phyloP scores from a whole-genome alignment of 2,888 invertebrate species.

The Stenodema calcarata region DNA sequence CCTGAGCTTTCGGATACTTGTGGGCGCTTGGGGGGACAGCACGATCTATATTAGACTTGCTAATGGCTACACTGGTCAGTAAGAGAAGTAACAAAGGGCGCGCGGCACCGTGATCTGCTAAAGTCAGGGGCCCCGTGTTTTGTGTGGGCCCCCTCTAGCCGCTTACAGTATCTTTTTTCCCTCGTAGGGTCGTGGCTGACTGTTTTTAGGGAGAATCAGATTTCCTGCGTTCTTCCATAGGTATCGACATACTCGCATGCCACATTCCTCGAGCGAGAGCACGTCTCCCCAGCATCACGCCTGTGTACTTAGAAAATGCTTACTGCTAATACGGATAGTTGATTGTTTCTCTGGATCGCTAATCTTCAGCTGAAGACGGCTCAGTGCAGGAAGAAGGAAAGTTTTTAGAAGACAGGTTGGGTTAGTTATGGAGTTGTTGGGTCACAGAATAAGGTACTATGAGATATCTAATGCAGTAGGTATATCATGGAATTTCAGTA shows the following conservation, averaged over 20 bases:
- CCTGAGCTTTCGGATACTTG: not conserved
- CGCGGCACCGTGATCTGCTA: conserved; percentile 14
- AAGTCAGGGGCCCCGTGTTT: not conserved
- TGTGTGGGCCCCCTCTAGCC: not conserved
- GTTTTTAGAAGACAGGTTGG: too few species aligned
- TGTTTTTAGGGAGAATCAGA: not conserved
- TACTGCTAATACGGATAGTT: too few species aligned
- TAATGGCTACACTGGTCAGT: conserved; percentile 37
- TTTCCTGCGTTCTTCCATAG: not conserved
- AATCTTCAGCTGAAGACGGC: too few species aligned
- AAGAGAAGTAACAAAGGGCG: conserved; percentile 5
- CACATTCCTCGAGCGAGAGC: not conserved
- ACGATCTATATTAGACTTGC: conserved; percentile 46
- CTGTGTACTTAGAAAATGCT: too few species aligned
- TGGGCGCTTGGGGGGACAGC: conserved; percentile 8
- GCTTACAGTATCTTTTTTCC: not conserved
- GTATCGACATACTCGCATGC: not conserved
- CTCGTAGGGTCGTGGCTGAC: not conserved
- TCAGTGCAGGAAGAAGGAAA: too few species aligned
- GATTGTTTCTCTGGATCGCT: too few species aligned
- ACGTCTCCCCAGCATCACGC: not conserved
- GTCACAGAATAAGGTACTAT: too few species aligned
- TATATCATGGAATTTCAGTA: too few species aligned
- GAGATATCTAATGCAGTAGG: too few species aligned
- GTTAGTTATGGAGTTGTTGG: too few species aligned